Evolutionary conservation across 2,888 invertebrate species (phyloP).

Genomic region (Papilio gigon): DNA sequence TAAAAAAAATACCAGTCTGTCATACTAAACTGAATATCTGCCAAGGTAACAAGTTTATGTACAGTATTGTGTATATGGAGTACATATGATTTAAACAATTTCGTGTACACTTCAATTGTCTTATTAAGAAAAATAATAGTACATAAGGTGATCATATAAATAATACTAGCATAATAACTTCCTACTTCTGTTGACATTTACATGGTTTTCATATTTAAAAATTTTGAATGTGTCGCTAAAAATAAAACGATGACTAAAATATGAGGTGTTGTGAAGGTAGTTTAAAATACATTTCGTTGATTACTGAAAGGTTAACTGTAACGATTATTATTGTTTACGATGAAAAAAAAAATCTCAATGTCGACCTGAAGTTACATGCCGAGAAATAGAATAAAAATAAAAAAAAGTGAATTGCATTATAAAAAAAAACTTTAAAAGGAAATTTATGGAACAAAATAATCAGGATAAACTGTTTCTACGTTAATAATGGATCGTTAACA

Average conservation of each 20-base stretch:
- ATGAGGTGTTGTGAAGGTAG: not conserved
- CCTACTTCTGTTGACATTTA: too few species aligned
- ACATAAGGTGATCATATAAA: too few species aligned
- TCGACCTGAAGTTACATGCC: not conserved
- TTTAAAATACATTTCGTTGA: not conserved
- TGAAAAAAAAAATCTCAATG: not conserved
- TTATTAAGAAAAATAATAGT: too few species aligned
- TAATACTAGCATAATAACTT: too few species aligned
- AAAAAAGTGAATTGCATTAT: not conserved
- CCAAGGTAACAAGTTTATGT: not conserved
- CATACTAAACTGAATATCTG: not conserved
- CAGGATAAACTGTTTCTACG: not conserved
- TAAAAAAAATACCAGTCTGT: not conserved
- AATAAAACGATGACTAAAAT: not conserved
- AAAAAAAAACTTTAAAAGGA: not conserved
- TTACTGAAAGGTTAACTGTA: not conserved
- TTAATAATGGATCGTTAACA: not conserved
- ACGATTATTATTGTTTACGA: slow-evolving; percentile 1
- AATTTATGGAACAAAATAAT: not conserved
- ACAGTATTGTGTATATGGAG: not conserved
- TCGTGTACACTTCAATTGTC: too few species aligned
- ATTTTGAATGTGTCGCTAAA: not conserved
- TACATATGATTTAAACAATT: too few species aligned
- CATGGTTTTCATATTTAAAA: too few species aligned
- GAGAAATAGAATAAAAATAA: not conserved